Percentiles rank a stretch among this genome's conserved stretches.
These are phyloP conservation scores for Chaetura pelagica DNA, from an alignment of 2,113 vertebrate genomes.

Conservation along the genomic window DNA sequence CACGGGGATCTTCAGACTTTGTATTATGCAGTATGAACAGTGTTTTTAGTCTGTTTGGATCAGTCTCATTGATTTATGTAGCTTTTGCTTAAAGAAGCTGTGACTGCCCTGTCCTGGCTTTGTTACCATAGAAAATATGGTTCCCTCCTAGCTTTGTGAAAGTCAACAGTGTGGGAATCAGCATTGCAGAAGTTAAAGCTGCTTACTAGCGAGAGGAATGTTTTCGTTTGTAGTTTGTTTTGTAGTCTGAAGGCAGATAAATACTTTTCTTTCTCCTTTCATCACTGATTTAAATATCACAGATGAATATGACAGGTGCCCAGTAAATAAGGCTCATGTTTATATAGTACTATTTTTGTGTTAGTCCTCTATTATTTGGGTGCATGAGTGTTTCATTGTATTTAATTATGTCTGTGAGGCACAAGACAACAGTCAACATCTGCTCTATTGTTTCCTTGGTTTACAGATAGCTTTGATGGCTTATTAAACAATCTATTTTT, in stretches of 20 bases:
- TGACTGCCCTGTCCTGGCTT: not conserved
- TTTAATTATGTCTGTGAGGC: conserved; percentile 82
- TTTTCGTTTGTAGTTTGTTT: not conserved
- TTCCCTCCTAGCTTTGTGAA: not conserved
- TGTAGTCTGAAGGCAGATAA: conserved; percentile 1
- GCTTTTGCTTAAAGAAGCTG: not conserved
- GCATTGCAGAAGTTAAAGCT: not conserved
- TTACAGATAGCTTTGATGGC: conserved; percentile 84
- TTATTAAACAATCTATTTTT: conserved; percentile 87
- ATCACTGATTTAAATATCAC: conserved; percentile 21
- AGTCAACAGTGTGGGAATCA: not conserved
- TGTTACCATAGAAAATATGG: not conserved
- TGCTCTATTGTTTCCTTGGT: conserved; percentile 84
- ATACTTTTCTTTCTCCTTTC: not conserved
- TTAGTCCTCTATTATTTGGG: conserved; percentile 74
- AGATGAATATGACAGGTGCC: conserved; percentile 73
- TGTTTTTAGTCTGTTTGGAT: not conserved
- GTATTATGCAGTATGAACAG: not conserved
- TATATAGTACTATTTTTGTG: conserved; percentile 49
- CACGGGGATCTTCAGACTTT: not conserved
- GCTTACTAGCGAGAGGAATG: not conserved
- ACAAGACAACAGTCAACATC: conserved; percentile 82
- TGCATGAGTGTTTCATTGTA: conserved; percentile 77
- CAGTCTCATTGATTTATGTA: not conserved
- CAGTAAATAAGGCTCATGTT: conserved; percentile 64